These are phyloP conservation scores for Chrysemys picta DNA, from an alignment of 2,113 vertebrate genomes.

Conservation along the genomic window DNA sequence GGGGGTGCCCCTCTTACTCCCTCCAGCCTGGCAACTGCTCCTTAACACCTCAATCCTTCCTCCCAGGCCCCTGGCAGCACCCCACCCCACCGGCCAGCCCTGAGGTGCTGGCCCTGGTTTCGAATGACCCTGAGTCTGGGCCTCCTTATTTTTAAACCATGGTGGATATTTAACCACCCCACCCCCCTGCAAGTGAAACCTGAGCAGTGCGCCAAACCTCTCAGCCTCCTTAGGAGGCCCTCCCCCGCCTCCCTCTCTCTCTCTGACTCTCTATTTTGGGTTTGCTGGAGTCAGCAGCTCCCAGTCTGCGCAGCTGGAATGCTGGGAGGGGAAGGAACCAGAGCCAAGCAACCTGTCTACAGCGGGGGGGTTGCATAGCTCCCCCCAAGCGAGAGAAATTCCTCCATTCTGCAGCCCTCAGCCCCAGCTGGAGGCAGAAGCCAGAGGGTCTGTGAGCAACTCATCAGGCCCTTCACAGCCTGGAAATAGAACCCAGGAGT, in stretches of 20 bases:
- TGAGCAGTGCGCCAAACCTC: neutral
- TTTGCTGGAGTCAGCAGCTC: neutral
- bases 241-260: neutral
- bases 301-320: neutral
- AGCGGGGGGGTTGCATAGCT: neutral
- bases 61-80: neutral
- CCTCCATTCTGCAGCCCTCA: too few relatives aligned
- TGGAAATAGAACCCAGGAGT: neutral
- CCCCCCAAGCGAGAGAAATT: neutral
- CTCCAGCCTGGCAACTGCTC: neutral
- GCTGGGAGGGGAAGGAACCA: neutral
- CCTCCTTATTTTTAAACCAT: constrained; percentile 22
- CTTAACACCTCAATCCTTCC: constrained; percentile 37
- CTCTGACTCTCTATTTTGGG: neutral
- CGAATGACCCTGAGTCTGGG: neutral
- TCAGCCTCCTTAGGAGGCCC: neutral
- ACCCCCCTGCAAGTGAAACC: neutral
- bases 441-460: neutral
- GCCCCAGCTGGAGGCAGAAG: neutral
- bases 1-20: neutral
- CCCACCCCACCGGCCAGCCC: neutral
- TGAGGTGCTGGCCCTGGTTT: neutral
- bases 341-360: neutral
- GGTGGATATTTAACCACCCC: neutral
- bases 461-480: neutral